Evolutionary conservation across 2,113 vertebrate species (phyloP), one percentile per base, ranked within the genome.

Genomic region (Haemorhous mexicanus): DNA sequence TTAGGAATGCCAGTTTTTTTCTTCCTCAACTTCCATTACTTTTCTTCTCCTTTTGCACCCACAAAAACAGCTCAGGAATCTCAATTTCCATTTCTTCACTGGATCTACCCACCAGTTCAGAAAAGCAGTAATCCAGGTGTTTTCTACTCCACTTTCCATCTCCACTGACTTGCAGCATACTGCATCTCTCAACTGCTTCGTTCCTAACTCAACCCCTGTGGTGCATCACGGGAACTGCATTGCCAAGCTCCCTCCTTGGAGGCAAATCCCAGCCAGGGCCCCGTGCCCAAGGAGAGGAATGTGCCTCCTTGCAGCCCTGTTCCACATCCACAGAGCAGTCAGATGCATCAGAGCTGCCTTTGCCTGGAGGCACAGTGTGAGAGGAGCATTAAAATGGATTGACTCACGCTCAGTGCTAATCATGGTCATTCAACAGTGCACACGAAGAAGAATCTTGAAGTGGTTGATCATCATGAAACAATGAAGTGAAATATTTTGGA

Each of bases 181-280:
- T 6, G 3, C 41, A 10, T 18, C 7, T 68, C 15, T 64, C 53
- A 20, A 0, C 7, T 5, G 0, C 17, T 44, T 49, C 13, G 1
- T 10, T 19, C 39, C 61, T 69, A 18, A 3, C 1, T 68, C 52
- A 26, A 43, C 11, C 39, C 10, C 3, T 21, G 1, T 0, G 13
- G 26, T 20, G 4, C 11, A 16, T 39, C 35, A 28, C 3, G 20
- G 26, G 39, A 67, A 6, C 15, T 0, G 1, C 39, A 44, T 22
- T 41, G 23, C 21, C 82, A 41, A 52, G 7, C 8, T 87, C 39
- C 24, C 6, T 63, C n/a, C 49, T 41, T 53, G 72, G 53, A 47
- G 46, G 33, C 21, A n/a, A 56, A 91, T 8, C 7, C 49, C n/a
- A 61, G 3, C 3, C 12, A 64, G 24, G 30, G 2, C 55, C 2